These are phyloP conservation scores for Heteropelma amictum DNA, from an alignment of 2,888 invertebrate genomes.

Conservation along the genomic window DNA sequence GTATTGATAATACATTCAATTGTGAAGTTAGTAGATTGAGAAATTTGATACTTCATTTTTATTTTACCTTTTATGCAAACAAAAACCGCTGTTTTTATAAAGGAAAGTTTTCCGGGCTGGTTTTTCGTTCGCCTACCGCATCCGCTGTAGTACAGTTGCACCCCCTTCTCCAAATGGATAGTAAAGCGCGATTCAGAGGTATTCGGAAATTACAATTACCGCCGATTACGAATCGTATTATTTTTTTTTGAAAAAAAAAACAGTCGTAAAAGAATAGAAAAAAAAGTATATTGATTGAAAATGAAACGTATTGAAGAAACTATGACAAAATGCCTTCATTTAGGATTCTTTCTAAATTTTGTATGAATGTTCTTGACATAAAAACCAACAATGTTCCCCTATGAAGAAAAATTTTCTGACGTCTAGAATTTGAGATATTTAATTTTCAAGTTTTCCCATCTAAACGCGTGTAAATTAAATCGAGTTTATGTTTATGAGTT, in stretches of 20 bases:
- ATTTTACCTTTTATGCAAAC: constrained; percentile 5
- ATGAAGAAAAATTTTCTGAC: too few species aligned
- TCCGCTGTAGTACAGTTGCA: constrained; percentile 5
- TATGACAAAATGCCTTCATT: too few species aligned
- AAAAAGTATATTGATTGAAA: not conserved
- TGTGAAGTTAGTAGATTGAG: constrained; percentile 3
- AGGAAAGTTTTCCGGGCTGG: not conserved
- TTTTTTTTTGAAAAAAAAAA: not conserved
- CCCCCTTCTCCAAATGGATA: not conserved
- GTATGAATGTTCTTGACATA: too few species aligned
- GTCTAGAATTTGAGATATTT: too few species aligned
- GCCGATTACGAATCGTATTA: not conserved
- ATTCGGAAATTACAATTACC: not conserved
- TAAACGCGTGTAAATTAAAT: too few species aligned
- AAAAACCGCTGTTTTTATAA: constrained; percentile 6
- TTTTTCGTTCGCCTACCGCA: constrained; percentile 13
- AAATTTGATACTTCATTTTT: not conserved
- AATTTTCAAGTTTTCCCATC: too few species aligned
- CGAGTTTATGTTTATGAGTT: too few species aligned
- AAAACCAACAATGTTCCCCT: too few species aligned
- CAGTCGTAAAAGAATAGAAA: not conserved
- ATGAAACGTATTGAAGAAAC: not conserved
- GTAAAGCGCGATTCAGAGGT: not conserved
- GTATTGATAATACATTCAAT: constrained; percentile 3
- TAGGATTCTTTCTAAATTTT: too few species aligned